A percentile compares a stretch with the other conserved stretches of the same genome.
Evolutionary conservation across 2,888 invertebrate genomes (phyloP).

Genomic region (Euspilapteryx auroguttella): DNA sequence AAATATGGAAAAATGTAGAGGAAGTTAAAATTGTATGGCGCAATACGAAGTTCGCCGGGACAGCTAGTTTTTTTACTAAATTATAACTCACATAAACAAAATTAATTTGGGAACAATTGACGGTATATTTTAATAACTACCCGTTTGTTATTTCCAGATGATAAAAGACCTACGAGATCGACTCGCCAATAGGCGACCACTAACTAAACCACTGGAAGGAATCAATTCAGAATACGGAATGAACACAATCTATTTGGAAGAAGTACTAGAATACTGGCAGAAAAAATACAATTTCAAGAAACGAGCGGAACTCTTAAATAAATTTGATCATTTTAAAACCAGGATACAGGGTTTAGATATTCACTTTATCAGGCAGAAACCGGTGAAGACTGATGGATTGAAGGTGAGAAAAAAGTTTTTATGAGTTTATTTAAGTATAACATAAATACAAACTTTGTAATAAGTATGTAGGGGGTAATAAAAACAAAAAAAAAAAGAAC

Average conservation of each 20-base stretch:
- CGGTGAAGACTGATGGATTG: constrained; percentile 20
- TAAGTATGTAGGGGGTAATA: too few relatives aligned
- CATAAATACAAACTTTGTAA: too few relatives aligned
- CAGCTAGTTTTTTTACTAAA: too few relatives aligned
- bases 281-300: constrained; percentile 67
- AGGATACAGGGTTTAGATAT: constrained; percentile 72
- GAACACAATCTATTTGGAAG: constrained; percentile 68
- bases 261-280: constrained; percentile 76
- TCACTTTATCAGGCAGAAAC: constrained; percentile 74
- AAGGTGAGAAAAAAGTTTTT: too few relatives aligned
- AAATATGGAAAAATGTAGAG: too few relatives aligned
- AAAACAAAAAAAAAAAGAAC: too few relatives aligned
- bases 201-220: constrained; percentile 66
- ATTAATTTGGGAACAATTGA: too few relatives aligned
- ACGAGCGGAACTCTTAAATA: constrained; percentile 68
- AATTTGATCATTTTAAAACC: constrained; percentile 74
- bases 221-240: constrained; percentile 82
- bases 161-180: constrained; percentile 64
- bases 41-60: too few relatives aligned
- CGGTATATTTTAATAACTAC: neutral
- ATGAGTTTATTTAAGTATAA: too few relatives aligned
- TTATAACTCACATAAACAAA: too few relatives aligned
- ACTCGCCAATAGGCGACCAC: constrained; percentile 49
- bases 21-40: too few relatives aligned
- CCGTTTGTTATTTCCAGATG: constrained; percentile 38